Percentiles rank a stretch among this genome's conserved stretches.
Evolutionary conservation across 2,888 invertebrate species (phyloP).

Genomic region (Craniophora ligustri): DNA sequence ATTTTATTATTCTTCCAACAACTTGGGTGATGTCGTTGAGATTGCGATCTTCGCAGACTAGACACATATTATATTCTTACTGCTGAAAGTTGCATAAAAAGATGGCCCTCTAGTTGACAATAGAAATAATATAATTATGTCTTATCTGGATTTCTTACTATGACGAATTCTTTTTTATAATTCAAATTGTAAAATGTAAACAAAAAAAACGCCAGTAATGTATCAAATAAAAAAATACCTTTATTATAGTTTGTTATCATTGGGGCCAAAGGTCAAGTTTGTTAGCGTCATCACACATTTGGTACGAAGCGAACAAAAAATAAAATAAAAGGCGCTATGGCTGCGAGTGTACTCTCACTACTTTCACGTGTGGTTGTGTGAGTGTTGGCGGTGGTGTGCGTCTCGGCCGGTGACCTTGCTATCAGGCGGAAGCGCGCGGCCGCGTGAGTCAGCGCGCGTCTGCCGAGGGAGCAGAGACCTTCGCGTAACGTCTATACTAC

Average conservation of each 20-base stretch:
- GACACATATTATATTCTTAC: background rate
- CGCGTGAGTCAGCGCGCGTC: constrained; percentile 85
- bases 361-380: constrained; percentile 76
- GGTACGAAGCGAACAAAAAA: constrained; percentile 26
- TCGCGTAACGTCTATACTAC: constrained; percentile 66
- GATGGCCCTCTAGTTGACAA: background rate
- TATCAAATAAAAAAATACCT: constrained; percentile 19
- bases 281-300: constrained; percentile 33
- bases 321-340: constrained; percentile 38
- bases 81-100: background rate
- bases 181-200: background rate
- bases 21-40: constrained; percentile 1
- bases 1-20: constrained; percentile 34
- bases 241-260: constrained; percentile 40
- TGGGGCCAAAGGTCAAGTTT: constrained; percentile 42
- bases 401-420: constrained; percentile 87
- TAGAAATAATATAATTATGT: constrained; percentile 15
- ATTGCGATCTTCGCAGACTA: background rate
- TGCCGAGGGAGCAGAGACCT: constrained; percentile 83
- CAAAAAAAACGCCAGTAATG: constrained; percentile 7
- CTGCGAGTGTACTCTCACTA: constrained; percentile 84
- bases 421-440: constrained; percentile 87
- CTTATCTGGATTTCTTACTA: constrained; percentile 10
- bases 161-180: constrained; percentile 17
- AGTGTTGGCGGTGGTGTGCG: constrained; percentile 66